Conservation (phyloP, 2,888 invertebrate species). For the Elmis aenea region DNA sequence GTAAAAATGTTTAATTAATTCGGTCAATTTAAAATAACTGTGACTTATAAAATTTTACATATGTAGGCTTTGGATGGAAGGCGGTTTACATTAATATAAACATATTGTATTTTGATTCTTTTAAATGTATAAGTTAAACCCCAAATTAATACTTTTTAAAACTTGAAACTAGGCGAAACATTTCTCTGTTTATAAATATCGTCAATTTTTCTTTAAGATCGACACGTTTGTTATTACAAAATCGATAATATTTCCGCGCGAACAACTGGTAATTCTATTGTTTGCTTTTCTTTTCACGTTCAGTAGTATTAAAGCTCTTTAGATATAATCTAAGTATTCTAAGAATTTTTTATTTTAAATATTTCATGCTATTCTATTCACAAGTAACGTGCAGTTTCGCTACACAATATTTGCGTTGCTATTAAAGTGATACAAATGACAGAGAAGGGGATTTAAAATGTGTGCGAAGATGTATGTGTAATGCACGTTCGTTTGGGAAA, state of each 20-base stretch:
- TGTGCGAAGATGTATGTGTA: background rate
- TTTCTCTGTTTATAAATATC: no score
- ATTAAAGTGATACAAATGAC: background rate
- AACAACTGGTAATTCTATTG: slow-evolving; percentile 9
- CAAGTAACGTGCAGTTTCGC: no score
- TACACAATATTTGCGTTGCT: background rate
- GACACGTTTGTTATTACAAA: slow-evolving; percentile 4
- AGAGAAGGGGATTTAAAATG: background rate
- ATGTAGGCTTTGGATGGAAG: no score
- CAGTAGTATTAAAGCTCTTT: slow-evolving; percentile 2
- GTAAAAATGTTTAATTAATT: no score
- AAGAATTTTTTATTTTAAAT: slow-evolving; percentile 1
- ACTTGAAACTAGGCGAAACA: no score
- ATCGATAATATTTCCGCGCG: slow-evolving; percentile 10
- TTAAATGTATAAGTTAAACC: no score
- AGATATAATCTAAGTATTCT: slow-evolving; percentile 5
- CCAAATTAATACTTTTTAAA: no score
- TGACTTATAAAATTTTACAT: no score
- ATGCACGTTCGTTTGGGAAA: slow-evolving; percentile 13
- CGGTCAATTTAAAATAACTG: no score
- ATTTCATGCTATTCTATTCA: background rate
- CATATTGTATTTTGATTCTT: no score
- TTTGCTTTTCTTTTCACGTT: slow-evolving; percentile 2
- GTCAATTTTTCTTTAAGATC: no score
- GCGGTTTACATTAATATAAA: no score